Conservation (phyloP, 2,888 invertebrate genomes). For the Andrena praecox region DNA sequence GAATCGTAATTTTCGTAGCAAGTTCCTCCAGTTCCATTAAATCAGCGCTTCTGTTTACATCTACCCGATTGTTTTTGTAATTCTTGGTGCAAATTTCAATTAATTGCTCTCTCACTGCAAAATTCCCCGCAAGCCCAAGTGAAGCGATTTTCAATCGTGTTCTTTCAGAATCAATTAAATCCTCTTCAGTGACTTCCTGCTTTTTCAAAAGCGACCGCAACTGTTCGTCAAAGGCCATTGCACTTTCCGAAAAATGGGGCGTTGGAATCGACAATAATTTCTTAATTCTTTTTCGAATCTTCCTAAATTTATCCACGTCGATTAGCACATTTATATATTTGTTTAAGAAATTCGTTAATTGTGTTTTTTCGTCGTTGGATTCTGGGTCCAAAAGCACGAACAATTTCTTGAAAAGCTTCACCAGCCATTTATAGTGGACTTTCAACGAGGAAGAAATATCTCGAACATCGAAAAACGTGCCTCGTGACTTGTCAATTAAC, state of each 20-base stretch:
- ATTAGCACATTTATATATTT: constrained; percentile 37
- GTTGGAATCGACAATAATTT: constrained; percentile 70
- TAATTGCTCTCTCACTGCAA: constrained; percentile 59
- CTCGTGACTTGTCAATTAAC: constrained; percentile 70
- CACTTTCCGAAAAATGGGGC: constrained; percentile 74
- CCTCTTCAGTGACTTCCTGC: constrained; percentile 65
- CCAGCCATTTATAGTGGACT: constrained; percentile 91
- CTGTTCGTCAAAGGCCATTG: constrained; percentile 60
- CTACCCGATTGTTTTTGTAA: constrained; percentile 64
- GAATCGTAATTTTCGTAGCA: constrained; percentile 51
- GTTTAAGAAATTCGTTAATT: constrained; percentile 61
- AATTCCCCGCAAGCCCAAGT: constrained; percentile 64
- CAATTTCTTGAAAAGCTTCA: constrained; percentile 85
- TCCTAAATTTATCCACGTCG: constrained; percentile 67
- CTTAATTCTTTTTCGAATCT: constrained; percentile 76
- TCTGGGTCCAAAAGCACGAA: constrained; percentile 56
- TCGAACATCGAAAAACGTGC: constrained; percentile 77
- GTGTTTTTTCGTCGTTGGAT: constrained; percentile 42
- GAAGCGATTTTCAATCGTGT: constrained; percentile 66
- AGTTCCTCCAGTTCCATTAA: constrained; percentile 64
- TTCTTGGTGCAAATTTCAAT: constrained; percentile 72
- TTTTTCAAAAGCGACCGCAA: constrained; percentile 63
- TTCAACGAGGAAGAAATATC: constrained; percentile 88
- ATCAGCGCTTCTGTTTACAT: constrained; percentile 35
- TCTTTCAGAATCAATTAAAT: constrained; percentile 53